Base-by-base conservation (phyloP, 1,140 invertebrate species). In the Oncopeltus fasciatus region DNA sequence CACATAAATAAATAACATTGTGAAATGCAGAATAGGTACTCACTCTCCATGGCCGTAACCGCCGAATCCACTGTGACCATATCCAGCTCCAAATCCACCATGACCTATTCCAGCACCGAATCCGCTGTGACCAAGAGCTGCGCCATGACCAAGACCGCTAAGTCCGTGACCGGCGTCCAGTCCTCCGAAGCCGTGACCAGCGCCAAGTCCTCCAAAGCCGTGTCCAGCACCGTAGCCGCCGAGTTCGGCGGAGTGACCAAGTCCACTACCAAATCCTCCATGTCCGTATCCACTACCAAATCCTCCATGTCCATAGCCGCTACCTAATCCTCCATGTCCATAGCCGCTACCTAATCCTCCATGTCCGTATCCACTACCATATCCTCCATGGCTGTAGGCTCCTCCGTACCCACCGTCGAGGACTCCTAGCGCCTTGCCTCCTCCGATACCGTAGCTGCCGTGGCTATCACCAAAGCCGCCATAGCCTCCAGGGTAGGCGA, bases 391-490 rank as follows among this genome's bases (percentile, higher is more conserved):
- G 24, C 26, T 2, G 3, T 18, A 3, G n/a, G n/a, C n/a, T n/a
- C n/a, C n/a, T 43, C 14, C 59, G 16, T 46, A 43, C 14, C 28
- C 21, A 27, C 59, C 59, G 26, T 31, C 20, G 16, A 43, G 31
- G 44, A 21, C 43, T 18, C 60, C 60, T 27, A 61, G 31, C 27
- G 33, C 60, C 29, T 33, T 21, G 16, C 47, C 47, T 3, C 61
- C 61, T 43, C 61, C 61, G 5, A 62, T 51, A 43, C 61, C 61
- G 38, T 62, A 57, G 33, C 61, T 62, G 8, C 61, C 61, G 26
- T 62, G 61, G n/a, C 31, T 53, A 27, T 62, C 61, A 26, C 61
- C 61, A 16, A 62, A 53, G 4, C 61, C 61, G n/a, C 61, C 61
- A 20, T 62, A 62, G 53, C 61, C 61, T n/a, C 57, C 26, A 27